Conservation (phyloP, 2,888 invertebrate species). For the Amblyteles armatorius region DNA sequence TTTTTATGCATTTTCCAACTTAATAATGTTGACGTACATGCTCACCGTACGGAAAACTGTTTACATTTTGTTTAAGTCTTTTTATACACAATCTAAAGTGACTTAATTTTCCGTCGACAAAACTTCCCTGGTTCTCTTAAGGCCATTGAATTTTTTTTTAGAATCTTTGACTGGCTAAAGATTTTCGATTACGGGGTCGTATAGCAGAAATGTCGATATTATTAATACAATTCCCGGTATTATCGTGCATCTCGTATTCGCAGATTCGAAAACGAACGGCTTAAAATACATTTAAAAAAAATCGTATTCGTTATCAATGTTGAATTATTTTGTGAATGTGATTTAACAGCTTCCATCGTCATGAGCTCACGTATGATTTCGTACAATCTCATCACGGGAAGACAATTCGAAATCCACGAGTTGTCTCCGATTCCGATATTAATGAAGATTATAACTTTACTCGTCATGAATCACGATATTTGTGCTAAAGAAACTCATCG, state of each 20-base stretch:
- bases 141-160: neutral
- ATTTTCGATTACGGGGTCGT: neutral
- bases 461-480: conserved; percentile 12
- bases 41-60: too few species aligned
- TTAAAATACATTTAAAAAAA: too few species aligned
- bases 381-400: neutral
- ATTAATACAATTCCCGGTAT: too few species aligned
- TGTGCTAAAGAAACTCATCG: conserved; percentile 39
- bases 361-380: neutral
- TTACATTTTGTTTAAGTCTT: too few species aligned
- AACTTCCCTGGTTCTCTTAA: neutral
- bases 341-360: neutral
- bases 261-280: too few species aligned
- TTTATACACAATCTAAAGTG: too few species aligned
- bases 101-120: too few species aligned
- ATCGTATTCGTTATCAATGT: too few species aligned
- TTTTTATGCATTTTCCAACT: too few species aligned
- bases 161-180: neutral
- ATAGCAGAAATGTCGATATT: too few species aligned
- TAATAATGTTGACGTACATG: too few species aligned
- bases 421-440: neutral
- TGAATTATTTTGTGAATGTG: neutral
- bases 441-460: neutral
- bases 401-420: neutral
- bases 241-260: too few species aligned